Percentiles rank a stretch among this genome's conserved stretches.
Conservation (phyloP, 2,797 vertebrate genomes). For the Xiphophorus birchmanni region DNA sequence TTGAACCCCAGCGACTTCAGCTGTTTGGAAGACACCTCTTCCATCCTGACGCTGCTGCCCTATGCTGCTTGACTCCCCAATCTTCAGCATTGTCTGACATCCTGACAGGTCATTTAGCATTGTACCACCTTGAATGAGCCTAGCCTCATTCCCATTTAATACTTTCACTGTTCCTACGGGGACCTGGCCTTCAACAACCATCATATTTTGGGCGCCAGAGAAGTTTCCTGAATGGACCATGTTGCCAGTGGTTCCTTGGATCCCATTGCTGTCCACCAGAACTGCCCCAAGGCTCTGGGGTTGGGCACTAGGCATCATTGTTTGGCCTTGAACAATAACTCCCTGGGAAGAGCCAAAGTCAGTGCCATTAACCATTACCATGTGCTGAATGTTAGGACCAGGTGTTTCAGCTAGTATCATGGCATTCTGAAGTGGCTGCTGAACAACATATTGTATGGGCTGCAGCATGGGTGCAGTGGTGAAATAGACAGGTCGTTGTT, state of each 20-base stretch:
- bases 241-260: constrained; percentile 17
- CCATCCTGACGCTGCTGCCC: constrained; percentile 51
- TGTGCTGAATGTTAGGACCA: constrained; percentile 69
- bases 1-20: constrained; percentile 25
- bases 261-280: constrained; percentile 50
- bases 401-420: constrained; percentile 83
- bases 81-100: constrained; percentile 62
- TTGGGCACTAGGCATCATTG: constrained; percentile 40
- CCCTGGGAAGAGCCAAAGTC: constrained; percentile 47
- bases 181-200: constrained; percentile 57
- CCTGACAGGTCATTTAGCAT: constrained; percentile 41
- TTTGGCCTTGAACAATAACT: constrained; percentile 65
- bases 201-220: constrained; percentile 56
- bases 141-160: constrained; percentile 48
- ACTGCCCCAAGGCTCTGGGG: constrained; percentile 60
- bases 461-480: constrained; percentile 66
- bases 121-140: constrained; percentile 42
- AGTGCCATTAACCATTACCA: constrained; percentile 72
- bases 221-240: constrained; percentile 46
- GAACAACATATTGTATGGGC: constrained; percentile 74
- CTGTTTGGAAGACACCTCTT: constrained; percentile 20
- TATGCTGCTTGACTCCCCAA: constrained; percentile 43
- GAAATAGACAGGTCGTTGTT: constrained; percentile 80
- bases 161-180: constrained; percentile 48
- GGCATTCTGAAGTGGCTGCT: constrained; percentile 83